Base-by-base conservation (phyloP, 2,797 vertebrate genomes). In the Poliocrania exsul region DNA sequence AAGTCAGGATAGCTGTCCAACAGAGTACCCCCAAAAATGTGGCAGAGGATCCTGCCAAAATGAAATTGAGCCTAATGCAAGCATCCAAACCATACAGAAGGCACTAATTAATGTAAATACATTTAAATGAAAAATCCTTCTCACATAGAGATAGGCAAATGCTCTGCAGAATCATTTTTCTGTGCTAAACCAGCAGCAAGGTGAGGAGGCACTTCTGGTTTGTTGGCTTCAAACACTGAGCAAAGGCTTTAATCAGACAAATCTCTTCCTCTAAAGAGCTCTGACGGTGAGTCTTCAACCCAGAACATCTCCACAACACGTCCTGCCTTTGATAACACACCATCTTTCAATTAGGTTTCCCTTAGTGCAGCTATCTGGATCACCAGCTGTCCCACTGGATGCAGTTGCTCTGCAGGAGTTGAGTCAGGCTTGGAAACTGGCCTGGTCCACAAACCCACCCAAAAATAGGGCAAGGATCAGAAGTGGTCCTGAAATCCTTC, bases 121-220 rank as follows among this genome's bases (percentile, higher is more conserved):
- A 79, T 80, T 75, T 24, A 90, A 95, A 89, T 88, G 64, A 84
- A 79, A 91, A 79, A 51, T 49, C 69, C 87, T 75, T 69, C 90
- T 94, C 72, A 46, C 61, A 6, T 1, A 69, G 78, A 94, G 91
- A 93, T 95, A 95, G 91, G 91, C 83, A 94, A 96, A 95, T 77
- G 69, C 75, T 73, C 46, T 14, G 70, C 78, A 47, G 72, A 57
- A 23, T 24, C 29, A 64, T 66, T 71, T 37, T 21, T 16, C 92
- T 91, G 81, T 35, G 82, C 88, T 88, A 50, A 64, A 37, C 11
- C 73, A 35, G 82, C 92, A 86, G 90, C 62, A 35, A 91, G 80
- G 91, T 77, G 92, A 94, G 87, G 92, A 94, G 87, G 91, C 73
- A 14, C 70, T 84, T n/a, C 94, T 88, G 20, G 4, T 65, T 65